Percentiles rank a stretch among this genome's conserved stretches.
Conservation (phyloP, 2,113 vertebrate species). For the Gnathonemus echidnorhynchus region DNA sequence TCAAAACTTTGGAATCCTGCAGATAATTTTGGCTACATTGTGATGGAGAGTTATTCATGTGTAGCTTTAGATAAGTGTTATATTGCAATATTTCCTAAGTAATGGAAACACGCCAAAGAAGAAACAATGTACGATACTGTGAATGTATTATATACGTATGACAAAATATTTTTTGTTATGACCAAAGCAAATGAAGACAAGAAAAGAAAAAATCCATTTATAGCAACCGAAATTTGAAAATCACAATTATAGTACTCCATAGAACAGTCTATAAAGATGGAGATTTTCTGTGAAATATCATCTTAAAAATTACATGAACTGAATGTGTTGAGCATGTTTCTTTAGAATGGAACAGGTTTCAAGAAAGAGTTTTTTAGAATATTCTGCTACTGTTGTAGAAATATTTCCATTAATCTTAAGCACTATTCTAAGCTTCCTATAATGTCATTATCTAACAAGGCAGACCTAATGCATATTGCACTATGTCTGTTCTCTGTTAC, state of each 20-base stretch:
- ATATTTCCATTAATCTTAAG: neutral
- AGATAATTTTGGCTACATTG: neutral
- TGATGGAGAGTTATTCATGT: neutral
- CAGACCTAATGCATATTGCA: neutral
- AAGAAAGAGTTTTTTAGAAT: neutral
- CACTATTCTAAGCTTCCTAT: neutral
- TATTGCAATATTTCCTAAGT: neutral
- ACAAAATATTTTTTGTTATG: neutral
- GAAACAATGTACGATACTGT: neutral
- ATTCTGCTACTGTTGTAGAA: neutral
- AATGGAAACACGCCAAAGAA: neutral
- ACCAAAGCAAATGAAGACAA: neutral
- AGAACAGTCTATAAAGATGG: neutral
- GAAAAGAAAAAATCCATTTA: neutral
- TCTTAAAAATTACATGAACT: neutral
- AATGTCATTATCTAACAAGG: neutral
- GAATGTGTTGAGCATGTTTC: neutral
- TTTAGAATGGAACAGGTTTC: neutral
- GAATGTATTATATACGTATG: neutral
- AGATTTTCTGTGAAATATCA: neutral
- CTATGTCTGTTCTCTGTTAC: neutral
- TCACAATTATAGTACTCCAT: neutral
- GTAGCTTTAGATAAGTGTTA: neutral
- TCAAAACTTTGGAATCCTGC: neutral
- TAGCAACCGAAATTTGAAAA: neutral